Conservation (phyloP, 2,797 vertebrate genomes). For the Paguma larvata region DNA sequence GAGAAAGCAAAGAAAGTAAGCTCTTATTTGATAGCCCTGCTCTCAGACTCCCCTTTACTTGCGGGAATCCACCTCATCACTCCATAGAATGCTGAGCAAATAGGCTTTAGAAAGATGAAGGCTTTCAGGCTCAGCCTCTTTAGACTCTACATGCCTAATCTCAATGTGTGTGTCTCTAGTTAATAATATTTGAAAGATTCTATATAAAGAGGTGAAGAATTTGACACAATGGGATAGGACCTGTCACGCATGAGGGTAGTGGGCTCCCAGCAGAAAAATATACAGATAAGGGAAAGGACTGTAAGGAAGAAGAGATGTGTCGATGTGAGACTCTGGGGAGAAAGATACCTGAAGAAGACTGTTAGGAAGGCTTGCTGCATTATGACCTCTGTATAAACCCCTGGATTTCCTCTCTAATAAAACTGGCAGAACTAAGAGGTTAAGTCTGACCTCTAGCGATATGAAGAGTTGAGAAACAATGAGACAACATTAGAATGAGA, state of each 20-base stretch:
- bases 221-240: neutral
- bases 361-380: neutral
- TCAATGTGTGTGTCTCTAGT: neutral
- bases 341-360: neutral
- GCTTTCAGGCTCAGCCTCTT: neutral
- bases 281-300: neutral
- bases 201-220: neutral
- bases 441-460: neutral
- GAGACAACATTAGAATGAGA: neutral
- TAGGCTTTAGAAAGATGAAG: neutral
- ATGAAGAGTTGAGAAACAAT: neutral
- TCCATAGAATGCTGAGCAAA: neutral
- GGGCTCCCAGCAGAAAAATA: neutral
- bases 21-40: neutral
- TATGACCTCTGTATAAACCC: neutral
- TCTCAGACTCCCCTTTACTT: neutral
- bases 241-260: neutral
- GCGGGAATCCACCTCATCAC: neutral
- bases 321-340: neutral
- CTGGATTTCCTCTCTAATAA: neutral
- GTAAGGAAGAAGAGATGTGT: neutral
- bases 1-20: neutral
- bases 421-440: neutral
- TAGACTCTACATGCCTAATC: neutral
- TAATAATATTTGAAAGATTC: conserved; percentile 3